Percentiles rank a stretch among this genome's conserved stretches.
These are phyloP conservation scores for Intellagama lesueurii DNA, from an alignment of 2,797 vertebrate genomes.

Conservation along the genomic window DNA sequence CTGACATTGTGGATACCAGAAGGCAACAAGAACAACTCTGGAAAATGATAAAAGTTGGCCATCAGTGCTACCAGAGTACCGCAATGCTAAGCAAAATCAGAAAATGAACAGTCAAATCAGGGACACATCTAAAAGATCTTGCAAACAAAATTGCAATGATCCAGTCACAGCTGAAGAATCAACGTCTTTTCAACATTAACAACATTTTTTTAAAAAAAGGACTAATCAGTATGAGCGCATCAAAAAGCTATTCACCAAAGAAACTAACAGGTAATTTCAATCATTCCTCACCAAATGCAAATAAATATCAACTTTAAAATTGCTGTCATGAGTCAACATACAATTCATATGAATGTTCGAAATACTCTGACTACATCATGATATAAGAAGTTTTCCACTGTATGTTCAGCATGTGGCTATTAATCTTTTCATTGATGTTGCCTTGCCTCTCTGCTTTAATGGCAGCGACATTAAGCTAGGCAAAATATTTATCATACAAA, in stretches of 20 bases:
- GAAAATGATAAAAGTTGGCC: not conserved
- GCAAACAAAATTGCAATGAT: not conserved
- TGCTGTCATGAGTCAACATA: not conserved
- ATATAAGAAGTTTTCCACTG: not conserved
- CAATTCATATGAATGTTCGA: not conserved
- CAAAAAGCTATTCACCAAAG: not conserved
- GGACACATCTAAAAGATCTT: not conserved
- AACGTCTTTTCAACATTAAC: not conserved
- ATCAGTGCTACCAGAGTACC: not conserved
- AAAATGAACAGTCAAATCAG: not conserved
- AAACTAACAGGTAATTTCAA: not conserved
- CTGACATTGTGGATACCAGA: not conserved
- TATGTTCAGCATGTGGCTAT: not conserved
- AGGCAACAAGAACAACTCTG: not conserved
- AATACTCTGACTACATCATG: not conserved
- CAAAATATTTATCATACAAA: not conserved
- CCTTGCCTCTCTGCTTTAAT: not conserved
- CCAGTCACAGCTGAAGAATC: not conserved
- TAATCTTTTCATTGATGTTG: not conserved
- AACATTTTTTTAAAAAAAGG: too few relatives aligned
- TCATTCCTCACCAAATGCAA: not conserved
- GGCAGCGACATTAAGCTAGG: not conserved
- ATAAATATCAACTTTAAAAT: not conserved
- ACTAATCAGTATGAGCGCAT: not conserved
- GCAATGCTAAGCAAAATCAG: not conserved